Evolutionary conservation across 2,113 vertebrate species (phyloP).

Genomic region (Parus major): DNA sequence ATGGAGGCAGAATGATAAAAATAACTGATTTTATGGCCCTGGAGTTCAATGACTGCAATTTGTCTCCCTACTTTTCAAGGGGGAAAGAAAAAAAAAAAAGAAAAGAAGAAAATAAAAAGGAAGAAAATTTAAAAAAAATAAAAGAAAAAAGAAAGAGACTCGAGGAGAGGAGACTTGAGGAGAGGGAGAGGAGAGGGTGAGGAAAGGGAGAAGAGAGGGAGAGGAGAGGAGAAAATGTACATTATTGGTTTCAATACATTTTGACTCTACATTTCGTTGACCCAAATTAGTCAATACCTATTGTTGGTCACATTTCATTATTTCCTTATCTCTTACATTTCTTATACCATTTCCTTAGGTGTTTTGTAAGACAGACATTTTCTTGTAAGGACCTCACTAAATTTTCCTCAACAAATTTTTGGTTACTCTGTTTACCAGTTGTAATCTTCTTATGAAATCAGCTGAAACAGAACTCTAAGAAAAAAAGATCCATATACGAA

Average conservation of each 20-base stretch:
- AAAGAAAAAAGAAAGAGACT: neutral
- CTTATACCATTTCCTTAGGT: rapidly evolving
- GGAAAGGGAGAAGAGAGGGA: no score
- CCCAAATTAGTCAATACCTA: neutral
- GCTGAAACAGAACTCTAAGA: neutral
- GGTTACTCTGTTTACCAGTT: neutral
- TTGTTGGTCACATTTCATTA: neutral
- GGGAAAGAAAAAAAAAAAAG: neutral
- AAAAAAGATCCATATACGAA: neutral
- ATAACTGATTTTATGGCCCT: neutral
- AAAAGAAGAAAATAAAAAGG: neutral
- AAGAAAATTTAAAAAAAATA: no score
- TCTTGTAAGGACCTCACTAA: neutral
- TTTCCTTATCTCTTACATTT: neutral
- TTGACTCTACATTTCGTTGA: neutral
- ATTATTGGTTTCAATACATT: neutral
- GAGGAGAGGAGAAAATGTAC: neutral
- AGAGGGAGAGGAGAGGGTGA: neutral
- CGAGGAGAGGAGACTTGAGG: no score
- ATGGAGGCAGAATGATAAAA: neutral
- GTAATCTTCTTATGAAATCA: neutral
- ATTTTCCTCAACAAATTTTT: neutral
- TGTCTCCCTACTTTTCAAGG: neutral
- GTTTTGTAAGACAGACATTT: neutral
- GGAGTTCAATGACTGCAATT: neutral